These are phyloP conservation scores for Penaeus japonicus DNA, from an alignment of 1,140 invertebrate genomes.

Conservation along the genomic window DNA sequence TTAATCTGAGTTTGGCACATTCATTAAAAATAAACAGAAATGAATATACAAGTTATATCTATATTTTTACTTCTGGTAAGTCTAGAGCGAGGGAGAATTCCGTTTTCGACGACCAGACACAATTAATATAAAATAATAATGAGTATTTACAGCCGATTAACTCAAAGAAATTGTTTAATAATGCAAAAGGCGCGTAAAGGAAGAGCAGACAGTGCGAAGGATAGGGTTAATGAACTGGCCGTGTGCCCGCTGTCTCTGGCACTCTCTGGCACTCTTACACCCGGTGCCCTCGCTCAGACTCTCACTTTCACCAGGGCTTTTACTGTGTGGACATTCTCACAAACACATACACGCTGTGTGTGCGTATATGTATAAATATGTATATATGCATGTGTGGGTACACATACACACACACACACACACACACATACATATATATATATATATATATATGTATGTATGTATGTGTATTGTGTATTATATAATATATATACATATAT, in stretches of 20 bases:
- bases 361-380: no score
- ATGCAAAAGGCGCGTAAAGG: not conserved
- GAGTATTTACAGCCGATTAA: no score
- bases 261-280: not conserved
- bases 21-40: no score
- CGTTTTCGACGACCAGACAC: no score
- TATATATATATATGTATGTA: no score
- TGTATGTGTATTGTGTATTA: not conserved
- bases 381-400: not conserved
- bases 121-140: no score
- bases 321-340: not conserved
- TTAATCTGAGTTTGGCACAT: no score
- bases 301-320: not conserved
- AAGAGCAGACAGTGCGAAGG: not conserved
- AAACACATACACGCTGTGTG: not conserved
- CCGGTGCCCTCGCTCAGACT: not conserved
- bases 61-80: no score
- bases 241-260: not conserved
- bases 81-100: no score
- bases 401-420: not conserved
- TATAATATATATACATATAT: not conserved
- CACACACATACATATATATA: not conserved
- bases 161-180: no score
- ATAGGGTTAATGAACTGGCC: constrained; percentile 6
- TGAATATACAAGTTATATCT: no score